These are phyloP conservation scores for Sylvietta virens DNA, from an alignment of 2,113 vertebrate genomes.

Conservation along the genomic window DNA sequence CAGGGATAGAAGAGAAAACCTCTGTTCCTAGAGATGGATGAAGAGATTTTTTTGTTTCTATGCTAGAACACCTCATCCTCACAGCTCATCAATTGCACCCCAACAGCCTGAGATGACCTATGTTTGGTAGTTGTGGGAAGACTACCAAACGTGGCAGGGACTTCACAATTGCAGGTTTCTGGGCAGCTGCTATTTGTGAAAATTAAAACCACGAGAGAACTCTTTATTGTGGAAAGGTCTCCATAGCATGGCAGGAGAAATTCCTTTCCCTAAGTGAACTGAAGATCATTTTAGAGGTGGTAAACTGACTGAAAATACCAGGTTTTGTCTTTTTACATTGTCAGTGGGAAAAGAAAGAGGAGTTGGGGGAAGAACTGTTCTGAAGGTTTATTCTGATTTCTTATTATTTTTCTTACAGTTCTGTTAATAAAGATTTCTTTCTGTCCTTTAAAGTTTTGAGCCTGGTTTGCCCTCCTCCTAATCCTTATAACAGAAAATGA, in stretches of 20 bases:
- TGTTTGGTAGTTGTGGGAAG: neutral
- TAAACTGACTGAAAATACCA: neutral
- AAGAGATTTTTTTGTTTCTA: neutral
- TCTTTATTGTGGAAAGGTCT: neutral
- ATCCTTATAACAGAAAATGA: neutral
- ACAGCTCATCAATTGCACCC: neutral
- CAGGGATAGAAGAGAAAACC: neutral
- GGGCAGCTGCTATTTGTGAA: accelerated
- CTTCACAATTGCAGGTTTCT: accelerated
- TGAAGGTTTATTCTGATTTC: neutral
- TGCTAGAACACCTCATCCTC: neutral
- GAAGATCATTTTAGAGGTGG: neutral
- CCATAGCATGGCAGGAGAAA: neutral
- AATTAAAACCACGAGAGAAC: neutral
- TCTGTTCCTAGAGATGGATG: neutral
- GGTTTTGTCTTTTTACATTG: neutral
- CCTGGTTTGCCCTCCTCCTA: neutral
- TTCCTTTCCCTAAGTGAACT: neutral
- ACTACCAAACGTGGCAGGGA: neutral
- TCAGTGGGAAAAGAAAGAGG: neutral
- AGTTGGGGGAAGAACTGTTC: neutral
- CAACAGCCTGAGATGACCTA: neutral
- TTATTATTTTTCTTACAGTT: neutral
- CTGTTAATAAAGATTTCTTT: neutral
- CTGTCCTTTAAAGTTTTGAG: neutral